Percentiles rank a stretch among this genome's conserved stretches.
These are phyloP conservation scores for Patella caerulea DNA, from an alignment of 2,888 invertebrate species.

Conservation along the genomic window DNA sequence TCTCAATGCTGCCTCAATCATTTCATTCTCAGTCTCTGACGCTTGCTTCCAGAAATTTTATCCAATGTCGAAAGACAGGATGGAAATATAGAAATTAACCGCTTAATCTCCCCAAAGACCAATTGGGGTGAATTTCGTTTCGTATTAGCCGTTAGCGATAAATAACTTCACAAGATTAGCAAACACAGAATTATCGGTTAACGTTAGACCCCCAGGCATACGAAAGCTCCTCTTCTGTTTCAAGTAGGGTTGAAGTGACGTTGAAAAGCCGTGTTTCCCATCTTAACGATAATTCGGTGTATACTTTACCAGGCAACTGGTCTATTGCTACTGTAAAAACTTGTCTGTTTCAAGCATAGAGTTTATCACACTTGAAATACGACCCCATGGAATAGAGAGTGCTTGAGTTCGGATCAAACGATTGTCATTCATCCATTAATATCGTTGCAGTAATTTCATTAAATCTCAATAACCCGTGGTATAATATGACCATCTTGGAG, in stretches of 20 bases:
- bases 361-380: constrained; percentile 10
- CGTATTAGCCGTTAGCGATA: neutral
- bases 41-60: constrained; percentile 9
- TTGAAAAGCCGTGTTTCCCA: constrained; percentile 10
- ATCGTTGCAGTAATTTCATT: constrained; percentile 1
- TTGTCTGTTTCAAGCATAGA: constrained; percentile 9
- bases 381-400: neutral
- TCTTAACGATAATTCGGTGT: neutral
- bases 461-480: neutral
- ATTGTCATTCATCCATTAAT: constrained; percentile 2
- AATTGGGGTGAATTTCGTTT: constrained; percentile 5
- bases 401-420: constrained; percentile 9
- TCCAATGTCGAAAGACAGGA: constrained; percentile 10
- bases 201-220: neutral
- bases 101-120: constrained; percentile 8
- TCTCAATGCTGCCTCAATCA: constrained; percentile 12
- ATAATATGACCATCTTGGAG: neutral
- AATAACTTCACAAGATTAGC: constrained; percentile 13
- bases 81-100: constrained; percentile 7
- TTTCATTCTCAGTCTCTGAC: constrained; percentile 9
- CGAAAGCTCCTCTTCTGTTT: constrained; percentile 5
- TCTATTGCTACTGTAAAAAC: constrained; percentile 4
- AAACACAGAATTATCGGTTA: constrained; percentile 8
- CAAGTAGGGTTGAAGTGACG: constrained; percentile 4
- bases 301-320: constrained; percentile 2